Conservation (phyloP, 2,113 vertebrate genomes). For the Leucopsar rothschildi region DNA sequence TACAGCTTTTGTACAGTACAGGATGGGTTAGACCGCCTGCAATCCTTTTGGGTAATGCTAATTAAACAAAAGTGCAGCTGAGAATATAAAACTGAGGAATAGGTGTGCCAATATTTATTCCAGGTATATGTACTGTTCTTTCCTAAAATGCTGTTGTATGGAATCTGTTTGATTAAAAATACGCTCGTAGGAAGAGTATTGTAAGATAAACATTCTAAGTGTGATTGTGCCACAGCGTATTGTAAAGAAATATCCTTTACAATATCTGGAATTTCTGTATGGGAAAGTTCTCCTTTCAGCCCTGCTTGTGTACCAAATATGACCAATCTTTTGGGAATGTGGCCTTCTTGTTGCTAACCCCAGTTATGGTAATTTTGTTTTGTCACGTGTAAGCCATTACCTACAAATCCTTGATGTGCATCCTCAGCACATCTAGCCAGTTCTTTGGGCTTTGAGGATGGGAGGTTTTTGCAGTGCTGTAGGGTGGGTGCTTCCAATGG, state of each 20-base stretch:
- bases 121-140: neutral
- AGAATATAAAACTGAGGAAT: neutral
- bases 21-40: neutral
- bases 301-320: no score
- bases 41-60: neutral
- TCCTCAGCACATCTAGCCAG: neutral
- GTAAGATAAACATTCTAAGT: neutral
- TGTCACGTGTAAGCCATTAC: neutral
- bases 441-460: neutral
- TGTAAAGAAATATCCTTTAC: neutral
- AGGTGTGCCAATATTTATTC: neutral
- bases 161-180: neutral
- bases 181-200: neutral
- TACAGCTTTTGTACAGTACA: neutral
- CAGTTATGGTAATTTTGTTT: neutral
- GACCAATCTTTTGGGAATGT: neutral
- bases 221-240: accelerated
- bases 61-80: constrained; percentile 9
- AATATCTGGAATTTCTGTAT: neutral
- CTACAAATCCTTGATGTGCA: neutral
- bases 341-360: neutral
- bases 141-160: neutral
- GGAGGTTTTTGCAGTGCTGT: neutral
- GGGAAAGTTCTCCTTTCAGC: neutral
- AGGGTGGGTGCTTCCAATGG: neutral